Evolutionary conservation across 1,140 invertebrate species (phyloP).

Genomic region (Zaprionus inermis): DNA sequence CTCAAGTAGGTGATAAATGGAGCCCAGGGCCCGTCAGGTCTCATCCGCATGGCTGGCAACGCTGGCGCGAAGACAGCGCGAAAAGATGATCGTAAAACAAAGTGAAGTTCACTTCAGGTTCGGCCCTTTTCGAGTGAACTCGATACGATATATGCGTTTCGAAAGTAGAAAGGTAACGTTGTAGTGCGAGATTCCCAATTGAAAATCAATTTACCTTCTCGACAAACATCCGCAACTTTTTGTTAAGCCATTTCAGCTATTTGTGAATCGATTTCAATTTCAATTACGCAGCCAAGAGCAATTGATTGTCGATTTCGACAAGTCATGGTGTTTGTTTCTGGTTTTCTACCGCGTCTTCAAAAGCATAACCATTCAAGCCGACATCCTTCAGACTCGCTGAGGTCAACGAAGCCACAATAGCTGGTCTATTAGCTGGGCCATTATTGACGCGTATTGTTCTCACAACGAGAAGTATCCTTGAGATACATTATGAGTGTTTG

Average conservation of each 20-base stretch:
- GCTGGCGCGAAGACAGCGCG: neutral
- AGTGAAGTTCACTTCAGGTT: neutral
- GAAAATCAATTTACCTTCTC: constrained; percentile 3
- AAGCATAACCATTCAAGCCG: neutral
- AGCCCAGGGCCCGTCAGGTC: neutral
- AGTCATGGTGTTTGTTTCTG: constrained; percentile 47
- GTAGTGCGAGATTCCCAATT: neutral
- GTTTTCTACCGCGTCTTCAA: constrained; percentile 16
- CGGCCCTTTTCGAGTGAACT: constrained; percentile 5
- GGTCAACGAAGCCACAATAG: neutral
- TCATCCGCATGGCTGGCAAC: neutral
- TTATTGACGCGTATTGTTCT: constrained; percentile 67
- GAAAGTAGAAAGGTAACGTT: constrained; percentile 3
- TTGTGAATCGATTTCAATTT: constrained; percentile 16
- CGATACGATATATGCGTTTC: neutral
- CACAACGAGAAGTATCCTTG: constrained; percentile 59
- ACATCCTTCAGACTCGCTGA: neutral
- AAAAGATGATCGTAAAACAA: neutral
- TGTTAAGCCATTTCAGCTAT: neutral
- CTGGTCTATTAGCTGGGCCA: constrained; percentile 18
- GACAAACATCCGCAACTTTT: neutral
- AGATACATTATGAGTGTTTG: constrained; percentile 32
- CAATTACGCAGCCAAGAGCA: constrained; percentile 15
- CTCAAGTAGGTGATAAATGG: constrained; percentile 36
- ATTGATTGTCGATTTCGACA: constrained; percentile 37